Percentiles rank a stretch among this genome's conserved stretches.
Evolutionary conservation across 2,797 vertebrate genomes (phyloP).

Genomic region (Syncerus caffer): DNA sequence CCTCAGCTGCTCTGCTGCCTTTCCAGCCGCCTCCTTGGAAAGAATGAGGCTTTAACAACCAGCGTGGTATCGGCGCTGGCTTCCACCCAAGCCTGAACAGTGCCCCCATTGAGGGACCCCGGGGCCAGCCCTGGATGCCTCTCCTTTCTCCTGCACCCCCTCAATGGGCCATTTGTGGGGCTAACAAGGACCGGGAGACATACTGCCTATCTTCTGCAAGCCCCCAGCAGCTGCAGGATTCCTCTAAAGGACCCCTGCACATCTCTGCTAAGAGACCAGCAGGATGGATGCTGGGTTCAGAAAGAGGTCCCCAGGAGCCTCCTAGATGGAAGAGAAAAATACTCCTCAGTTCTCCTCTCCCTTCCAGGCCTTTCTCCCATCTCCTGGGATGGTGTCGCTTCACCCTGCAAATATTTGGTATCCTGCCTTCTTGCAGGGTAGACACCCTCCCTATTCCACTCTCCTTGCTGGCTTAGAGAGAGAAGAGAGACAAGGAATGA

Average conservation of each 20-base stretch:
- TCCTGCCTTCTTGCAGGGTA: neutral
- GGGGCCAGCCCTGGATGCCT: slow-evolving; percentile 60
- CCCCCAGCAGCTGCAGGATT: slow-evolving; percentile 74
- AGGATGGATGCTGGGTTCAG: neutral
- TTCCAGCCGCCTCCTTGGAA: slow-evolving; percentile 64
- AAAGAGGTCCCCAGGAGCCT: neutral
- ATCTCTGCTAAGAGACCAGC: neutral
- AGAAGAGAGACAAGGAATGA: neutral
- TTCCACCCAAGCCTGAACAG: slow-evolving; percentile 67
- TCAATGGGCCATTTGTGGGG: slow-evolving; percentile 77
- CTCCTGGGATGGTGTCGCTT: neutral
- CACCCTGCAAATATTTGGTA: neutral
- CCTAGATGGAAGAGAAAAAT: neutral
- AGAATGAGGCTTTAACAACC: slow-evolving; percentile 75
- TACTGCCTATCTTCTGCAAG: slow-evolving; percentile 57
- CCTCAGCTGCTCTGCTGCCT: slow-evolving; percentile 72
- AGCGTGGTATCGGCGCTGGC: slow-evolving; percentile 74
- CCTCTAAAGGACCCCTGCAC: neutral
- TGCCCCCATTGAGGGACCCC: slow-evolving; percentile 74
- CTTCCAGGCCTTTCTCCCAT: neutral
- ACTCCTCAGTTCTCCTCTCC: neutral
- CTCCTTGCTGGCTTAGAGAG: neutral
- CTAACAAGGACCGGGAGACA: slow-evolving; percentile 63
- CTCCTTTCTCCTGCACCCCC: slow-evolving; percentile 66
- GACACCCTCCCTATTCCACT: neutral